phyloP scores from a whole-genome alignment of 2,888 invertebrate genomes.

The Agonopterix arenella region DNA sequence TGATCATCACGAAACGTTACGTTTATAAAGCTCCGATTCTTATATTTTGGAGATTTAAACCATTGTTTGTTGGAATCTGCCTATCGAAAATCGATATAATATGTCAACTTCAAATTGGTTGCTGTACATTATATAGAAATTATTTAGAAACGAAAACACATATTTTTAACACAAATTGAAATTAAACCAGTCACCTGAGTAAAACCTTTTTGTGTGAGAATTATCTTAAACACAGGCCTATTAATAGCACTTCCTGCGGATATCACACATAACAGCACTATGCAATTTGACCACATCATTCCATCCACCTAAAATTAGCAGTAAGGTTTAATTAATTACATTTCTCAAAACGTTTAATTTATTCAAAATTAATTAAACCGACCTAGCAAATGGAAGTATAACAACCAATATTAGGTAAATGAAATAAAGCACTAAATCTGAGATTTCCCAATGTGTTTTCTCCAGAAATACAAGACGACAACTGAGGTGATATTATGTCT shows the following conservation, averaged over 20 bases:
- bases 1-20: no score
- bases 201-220: slow-evolving; percentile 81
- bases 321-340: no score
- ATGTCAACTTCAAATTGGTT: no score
- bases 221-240: slow-evolving; percentile 75
- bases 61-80: no score
- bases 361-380: background rate
- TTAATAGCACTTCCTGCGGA: slow-evolving; percentile 36
- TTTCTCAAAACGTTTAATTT: background rate
- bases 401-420: background rate
- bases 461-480: slow-evolving; percentile 25
- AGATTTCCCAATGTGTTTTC: slow-evolving; percentile 25
- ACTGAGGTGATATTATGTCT: slow-evolving; percentile 32
- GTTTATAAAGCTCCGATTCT: no score
- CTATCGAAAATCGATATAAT: no score
- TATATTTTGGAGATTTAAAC: no score
- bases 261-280: slow-evolving; percentile 19
- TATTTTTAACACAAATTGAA: no score
- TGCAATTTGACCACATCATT: background rate
- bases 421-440: background rate
- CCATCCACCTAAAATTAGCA: background rate
- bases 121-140: no score
- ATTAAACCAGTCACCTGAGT: slow-evolving; percentile 72
- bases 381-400: background rate
- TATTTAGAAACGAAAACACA: no score